Base-by-base conservation (phyloP, 1,140 invertebrate species). In the Achroia grisella region DNA sequence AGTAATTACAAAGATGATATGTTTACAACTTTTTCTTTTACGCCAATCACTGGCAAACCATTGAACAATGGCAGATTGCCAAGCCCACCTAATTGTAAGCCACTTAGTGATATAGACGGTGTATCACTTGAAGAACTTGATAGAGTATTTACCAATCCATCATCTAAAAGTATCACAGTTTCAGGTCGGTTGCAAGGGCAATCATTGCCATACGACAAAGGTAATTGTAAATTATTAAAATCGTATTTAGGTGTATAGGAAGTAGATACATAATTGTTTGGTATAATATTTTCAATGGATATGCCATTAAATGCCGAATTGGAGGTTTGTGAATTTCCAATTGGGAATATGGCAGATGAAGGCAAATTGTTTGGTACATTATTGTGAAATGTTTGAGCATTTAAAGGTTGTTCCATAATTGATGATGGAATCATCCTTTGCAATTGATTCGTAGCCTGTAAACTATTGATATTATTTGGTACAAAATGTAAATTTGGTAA, bases 41-140 rank as follows among this genome's bases (percentile, higher is more conserved):
- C 44, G 17, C 48, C 45, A 30, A 45, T 49, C 0, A 57, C 47
- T 49, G 56, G 50, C 17, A 56, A 34, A 1, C 56, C 52, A 31
- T 60, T 55, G 31, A 52, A 52, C 11, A 56, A 36, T 13, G 53
- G 48, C 28, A 55, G 10, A 29, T 39, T 44, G 4, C 42, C 46
- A 17, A 52, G 14, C 10, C 48, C 28, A 12, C 42, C 23, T 15
- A 44, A 34, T 17, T 44, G 42, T 10, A 37, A 14, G 0, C 42
- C 42, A 37, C 29, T 44, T 10, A 37, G 10, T 4, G 34, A 44
- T n/a, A 44, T 4, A 0, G 36, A 10, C 15, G 42, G 42, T 6
- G 17, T 3, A 23, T 23, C 17, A 23, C 17, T 23, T 6, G 17
- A 23, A 27, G 11, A 10, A 10, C 23, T 44, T 29, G 33, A 11